Evolutionary conservation across 2,113 vertebrate genomes (phyloP).

Genomic region (Numenius arquata): DNA sequence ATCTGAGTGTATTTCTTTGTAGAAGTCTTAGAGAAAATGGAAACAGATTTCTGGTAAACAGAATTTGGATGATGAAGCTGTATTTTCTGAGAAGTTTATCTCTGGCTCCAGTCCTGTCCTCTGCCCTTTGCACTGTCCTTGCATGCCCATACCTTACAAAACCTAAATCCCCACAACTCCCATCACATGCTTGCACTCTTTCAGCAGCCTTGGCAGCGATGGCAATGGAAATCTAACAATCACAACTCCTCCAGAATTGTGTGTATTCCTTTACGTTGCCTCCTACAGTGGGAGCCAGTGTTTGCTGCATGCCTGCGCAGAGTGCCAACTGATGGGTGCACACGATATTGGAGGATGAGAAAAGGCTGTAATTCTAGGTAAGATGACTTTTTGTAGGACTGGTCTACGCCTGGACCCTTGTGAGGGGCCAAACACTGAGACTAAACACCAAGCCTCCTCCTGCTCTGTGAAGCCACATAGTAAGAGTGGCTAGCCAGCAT

Average conservation of each 20-base stretch:
- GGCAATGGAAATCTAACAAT: background rate
- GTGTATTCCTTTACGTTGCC: background rate
- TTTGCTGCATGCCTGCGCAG: no score
- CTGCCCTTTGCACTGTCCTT: background rate
- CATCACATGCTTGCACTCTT: background rate
- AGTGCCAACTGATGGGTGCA: background rate
- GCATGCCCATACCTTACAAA: background rate
- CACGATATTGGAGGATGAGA: background rate
- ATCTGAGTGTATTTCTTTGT: background rate
- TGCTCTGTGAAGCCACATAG: background rate
- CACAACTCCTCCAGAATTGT: background rate
- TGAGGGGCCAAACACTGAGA: background rate
- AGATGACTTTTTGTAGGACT: background rate
- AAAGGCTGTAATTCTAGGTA: background rate
- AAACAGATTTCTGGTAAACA: background rate
- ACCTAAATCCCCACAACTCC: background rate
- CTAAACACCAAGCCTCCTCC: background rate
- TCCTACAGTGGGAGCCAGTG: fast-evolving
- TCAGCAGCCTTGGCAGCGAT: background rate
- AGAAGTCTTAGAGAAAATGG: background rate
- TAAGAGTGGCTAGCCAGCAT: background rate
- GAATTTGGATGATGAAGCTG: background rate
- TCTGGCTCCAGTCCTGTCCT: background rate
- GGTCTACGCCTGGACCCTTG: background rate
- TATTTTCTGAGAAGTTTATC: background rate